phyloP scores from a whole-genome alignment of 1,140 invertebrate species.

The Rhynchophorus ferrugineus region DNA sequence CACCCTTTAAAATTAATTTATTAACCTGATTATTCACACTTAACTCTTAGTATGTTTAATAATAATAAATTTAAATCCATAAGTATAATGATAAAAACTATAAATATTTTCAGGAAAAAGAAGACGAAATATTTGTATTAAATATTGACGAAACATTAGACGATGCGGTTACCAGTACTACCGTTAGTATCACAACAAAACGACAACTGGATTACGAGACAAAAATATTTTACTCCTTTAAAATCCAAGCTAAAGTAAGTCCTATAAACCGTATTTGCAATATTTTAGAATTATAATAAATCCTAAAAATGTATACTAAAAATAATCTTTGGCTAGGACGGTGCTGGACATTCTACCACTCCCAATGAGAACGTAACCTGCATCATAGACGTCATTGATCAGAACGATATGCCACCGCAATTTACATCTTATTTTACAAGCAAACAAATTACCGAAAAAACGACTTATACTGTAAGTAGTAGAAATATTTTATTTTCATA shows the following conservation, averaged over 20 bases:
- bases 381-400: conserved; percentile 47
- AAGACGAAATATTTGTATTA: conserved; percentile 14
- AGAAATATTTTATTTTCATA: no score
- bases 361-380: conserved; percentile 26
- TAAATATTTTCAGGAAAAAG: conserved; percentile 8
- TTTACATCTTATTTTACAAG: conserved; percentile 38
- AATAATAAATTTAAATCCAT: no score
- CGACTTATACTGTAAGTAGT: conserved; percentile 3
- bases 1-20: no score
- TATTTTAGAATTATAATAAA: neutral
- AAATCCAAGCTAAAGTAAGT: conserved; percentile 24
- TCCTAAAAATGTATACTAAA: no score
- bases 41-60: no score
- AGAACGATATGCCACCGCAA: conserved; percentile 45
- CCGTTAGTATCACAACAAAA: conserved; percentile 8
- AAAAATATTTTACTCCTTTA: conserved; percentile 17
- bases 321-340: no score
- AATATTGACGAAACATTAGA: conserved; percentile 1
- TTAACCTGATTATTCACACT: no score
- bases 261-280: neutral
- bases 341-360: conserved; percentile 17
- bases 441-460: conserved; percentile 12
- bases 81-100: no score
- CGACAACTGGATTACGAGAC: conserved; percentile 19
- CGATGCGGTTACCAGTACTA: neutral